Conservation (phyloP, 2,888 invertebrate species). For the Chironomus tentans region DNA sequence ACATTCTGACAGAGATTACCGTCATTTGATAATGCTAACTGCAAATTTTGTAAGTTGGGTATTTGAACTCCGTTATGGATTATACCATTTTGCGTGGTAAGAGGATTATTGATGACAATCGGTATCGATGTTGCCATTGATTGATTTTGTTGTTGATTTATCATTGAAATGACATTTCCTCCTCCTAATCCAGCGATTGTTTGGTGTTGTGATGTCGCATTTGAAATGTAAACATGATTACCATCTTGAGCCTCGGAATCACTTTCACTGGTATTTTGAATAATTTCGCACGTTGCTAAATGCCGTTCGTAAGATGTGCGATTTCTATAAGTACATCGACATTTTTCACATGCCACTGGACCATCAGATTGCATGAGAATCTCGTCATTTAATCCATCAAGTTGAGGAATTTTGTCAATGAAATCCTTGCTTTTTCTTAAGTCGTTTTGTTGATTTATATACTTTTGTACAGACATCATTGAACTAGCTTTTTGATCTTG, state of each 20-base stretch:
- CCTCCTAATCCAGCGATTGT: slow-evolving; percentile 15
- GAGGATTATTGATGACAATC: slow-evolving; percentile 23
- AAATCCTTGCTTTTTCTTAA: slow-evolving; percentile 39
- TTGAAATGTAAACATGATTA: slow-evolving; percentile 11
- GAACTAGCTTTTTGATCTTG: neutral
- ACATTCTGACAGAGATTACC: slow-evolving; percentile 24
- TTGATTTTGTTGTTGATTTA: slow-evolving; percentile 26
- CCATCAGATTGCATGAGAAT: slow-evolving; percentile 38
- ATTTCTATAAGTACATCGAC: slow-evolving; percentile 78
- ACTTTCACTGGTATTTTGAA: slow-evolving; percentile 67
- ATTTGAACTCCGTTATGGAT: slow-evolving; percentile 34
- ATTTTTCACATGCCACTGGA: slow-evolving; percentile 73
- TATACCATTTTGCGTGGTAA: slow-evolving; percentile 30
- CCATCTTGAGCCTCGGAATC: slow-evolving; percentile 55
- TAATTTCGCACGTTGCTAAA: slow-evolving; percentile 64
- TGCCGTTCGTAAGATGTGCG: slow-evolving; percentile 74
- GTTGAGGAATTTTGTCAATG: slow-evolving; percentile 51
- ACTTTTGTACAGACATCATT: neutral
- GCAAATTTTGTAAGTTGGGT: slow-evolving; percentile 10
- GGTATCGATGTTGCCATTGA: slow-evolving; percentile 18
- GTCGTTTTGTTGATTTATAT: slow-evolving; percentile 37
- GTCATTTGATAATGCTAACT: slow-evolving; percentile 7
- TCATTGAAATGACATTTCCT: slow-evolving; percentile 23
- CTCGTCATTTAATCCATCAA: slow-evolving; percentile 61
- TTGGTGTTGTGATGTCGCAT: slow-evolving; percentile 16